These are phyloP conservation scores for Triops longicaudatus DNA, from an alignment of 1,140 invertebrate genomes.

Conservation along the genomic window DNA sequence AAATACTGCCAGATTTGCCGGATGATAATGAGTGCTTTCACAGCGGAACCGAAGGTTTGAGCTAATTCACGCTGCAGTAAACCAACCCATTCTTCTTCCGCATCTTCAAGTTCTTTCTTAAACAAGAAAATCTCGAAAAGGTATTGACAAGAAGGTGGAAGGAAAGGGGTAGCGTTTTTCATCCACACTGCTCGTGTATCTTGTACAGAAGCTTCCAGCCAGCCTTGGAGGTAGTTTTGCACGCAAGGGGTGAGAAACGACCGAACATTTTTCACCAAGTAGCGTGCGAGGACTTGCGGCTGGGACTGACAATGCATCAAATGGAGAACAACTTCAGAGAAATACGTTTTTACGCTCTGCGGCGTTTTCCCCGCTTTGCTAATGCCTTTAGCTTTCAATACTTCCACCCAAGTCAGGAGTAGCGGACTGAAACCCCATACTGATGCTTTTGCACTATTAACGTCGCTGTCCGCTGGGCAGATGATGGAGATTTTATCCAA, in stretches of 20 bases:
- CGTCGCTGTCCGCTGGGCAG: not conserved
- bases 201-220: not conserved
- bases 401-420: not conserved
- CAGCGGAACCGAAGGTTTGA: not conserved
- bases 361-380: not conserved
- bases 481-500: conserved; percentile 18
- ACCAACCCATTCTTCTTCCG: conserved; percentile 1
- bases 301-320: not conserved
- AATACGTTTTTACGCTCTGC: not conserved
- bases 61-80: not conserved
- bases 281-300: not conserved
- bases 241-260: not conserved
- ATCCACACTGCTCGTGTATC: not conserved
- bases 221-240: conserved; percentile 3
- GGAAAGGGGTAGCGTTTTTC: not conserved
- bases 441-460: not conserved
- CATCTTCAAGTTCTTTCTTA: not conserved
- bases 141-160: not conserved
- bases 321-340: not conserved
- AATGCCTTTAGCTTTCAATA: not conserved
- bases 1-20: not conserved
- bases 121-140: not conserved
- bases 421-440: not conserved
- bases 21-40: not conserved
- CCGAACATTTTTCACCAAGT: not conserved